These are phyloP conservation scores for Drosophila eohydei DNA, from an alignment of 2,888 invertebrate species.

Conservation along the genomic window DNA sequence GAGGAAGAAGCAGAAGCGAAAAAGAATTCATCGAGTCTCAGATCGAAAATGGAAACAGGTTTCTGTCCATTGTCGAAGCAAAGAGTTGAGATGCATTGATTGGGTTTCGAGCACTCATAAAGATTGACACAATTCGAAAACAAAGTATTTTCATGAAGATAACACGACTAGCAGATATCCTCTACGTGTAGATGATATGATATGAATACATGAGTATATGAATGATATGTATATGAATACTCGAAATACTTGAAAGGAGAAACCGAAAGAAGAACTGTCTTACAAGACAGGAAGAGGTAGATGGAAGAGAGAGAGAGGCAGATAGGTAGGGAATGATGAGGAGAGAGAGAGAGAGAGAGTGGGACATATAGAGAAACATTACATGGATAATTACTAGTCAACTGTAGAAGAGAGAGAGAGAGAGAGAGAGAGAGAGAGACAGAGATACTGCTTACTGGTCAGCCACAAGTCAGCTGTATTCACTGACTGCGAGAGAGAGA, in stretches of 20 bases:
- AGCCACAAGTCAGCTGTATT: no score
- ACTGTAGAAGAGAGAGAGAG: no score
- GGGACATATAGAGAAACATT: no score
- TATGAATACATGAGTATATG: no score
- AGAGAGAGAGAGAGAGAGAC: no score
- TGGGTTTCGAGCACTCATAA: slow-evolving; percentile 1
- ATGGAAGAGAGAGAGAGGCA: not conserved
- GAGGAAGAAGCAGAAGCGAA: slow-evolving; percentile 21
- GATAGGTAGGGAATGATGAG: not conserved
- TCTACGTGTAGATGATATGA: not conserved
- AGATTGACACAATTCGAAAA: slow-evolving; percentile 27
- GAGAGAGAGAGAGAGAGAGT: not conserved
- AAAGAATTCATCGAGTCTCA: slow-evolving; percentile 37
- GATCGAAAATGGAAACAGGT: slow-evolving; percentile 41
- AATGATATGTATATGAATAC: no score
- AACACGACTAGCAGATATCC: slow-evolving; percentile 1
- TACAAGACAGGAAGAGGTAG: no score
- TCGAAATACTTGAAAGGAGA: no score
- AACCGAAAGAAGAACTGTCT: no score
- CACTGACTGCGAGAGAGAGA: not conserved
- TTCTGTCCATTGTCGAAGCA: slow-evolving; percentile 7
- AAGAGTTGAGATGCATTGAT: not conserved
- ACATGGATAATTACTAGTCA: no score
- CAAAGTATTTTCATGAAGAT: not conserved
- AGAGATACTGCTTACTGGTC: no score